Evolutionary conservation across 1,140 invertebrate genomes (phyloP).

Genomic region (Drosophila repleta): DNA sequence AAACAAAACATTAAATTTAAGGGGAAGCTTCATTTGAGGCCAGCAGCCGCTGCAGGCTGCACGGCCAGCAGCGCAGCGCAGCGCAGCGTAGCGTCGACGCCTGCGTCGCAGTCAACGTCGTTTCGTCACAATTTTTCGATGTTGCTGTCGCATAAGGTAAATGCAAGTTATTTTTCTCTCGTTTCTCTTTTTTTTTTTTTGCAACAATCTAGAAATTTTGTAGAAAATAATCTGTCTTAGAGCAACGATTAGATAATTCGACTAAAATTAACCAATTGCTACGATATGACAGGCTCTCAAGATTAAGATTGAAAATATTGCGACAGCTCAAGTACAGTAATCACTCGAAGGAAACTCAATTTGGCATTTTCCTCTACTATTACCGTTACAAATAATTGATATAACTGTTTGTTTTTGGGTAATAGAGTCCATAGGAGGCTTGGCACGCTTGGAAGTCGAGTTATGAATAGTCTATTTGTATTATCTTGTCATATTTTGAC

Average conservation of each 20-base stretch:
- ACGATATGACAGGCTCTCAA: conserved; percentile 3
- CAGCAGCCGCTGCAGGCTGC: conserved; percentile 18
- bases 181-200: conserved; percentile 8
- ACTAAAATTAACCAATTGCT: conserved; percentile 31
- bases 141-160: conserved; percentile 22
- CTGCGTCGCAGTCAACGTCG: conserved; percentile 11
- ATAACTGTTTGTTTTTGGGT: background rate
- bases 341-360: background rate
- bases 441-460: background rate
- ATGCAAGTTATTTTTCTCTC: background rate
- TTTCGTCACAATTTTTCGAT: conserved; percentile 54
- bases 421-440: background rate
- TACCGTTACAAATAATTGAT: background rate
- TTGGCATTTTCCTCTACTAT: background rate
- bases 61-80: conserved; percentile 31
- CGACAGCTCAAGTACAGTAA: background rate
- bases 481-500: conserved; percentile 7
- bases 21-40: conserved; percentile 48
- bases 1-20: conserved; percentile 75
- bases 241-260: conserved; percentile 39
- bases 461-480: background rate
- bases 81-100: conserved; percentile 2
- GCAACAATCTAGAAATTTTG: conserved; percentile 23
- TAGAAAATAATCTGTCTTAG: conserved; percentile 38
- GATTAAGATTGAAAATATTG: conserved; percentile 18